These are phyloP conservation scores for Epizoanthus scotinus DNA, from an alignment of 92 coral and sea anemone species.

Conservation along the genomic window DNA sequence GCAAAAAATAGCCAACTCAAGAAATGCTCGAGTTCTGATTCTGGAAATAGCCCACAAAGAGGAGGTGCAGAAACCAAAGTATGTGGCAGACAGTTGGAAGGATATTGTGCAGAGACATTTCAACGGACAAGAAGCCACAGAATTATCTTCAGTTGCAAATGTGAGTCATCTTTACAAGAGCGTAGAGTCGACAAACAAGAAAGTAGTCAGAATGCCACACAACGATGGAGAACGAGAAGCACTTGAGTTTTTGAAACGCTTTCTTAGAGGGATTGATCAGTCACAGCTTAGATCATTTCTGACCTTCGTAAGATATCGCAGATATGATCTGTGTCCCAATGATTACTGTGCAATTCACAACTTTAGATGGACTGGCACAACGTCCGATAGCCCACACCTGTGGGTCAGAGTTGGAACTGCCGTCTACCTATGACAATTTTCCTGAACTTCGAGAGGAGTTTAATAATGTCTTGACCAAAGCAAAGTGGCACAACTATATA, in stretches of 20 bases:
- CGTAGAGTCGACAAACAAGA: conserved; percentile 45
- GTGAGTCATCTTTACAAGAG: conserved; percentile 33
- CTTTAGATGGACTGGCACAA: conserved; percentile 44
- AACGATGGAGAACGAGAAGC: conserved; percentile 30
- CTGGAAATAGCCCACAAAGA: conserved; percentile 14
- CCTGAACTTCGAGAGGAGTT: conserved; percentile 53
- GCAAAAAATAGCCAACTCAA: conserved; percentile 6
- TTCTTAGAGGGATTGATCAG: conserved; percentile 46
- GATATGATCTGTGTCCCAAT: conserved; percentile 45
- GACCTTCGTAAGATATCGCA: conserved; percentile 45
- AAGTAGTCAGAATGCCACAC: conserved; percentile 29
- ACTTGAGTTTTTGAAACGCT: conserved; percentile 39
- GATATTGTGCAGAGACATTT: not conserved
- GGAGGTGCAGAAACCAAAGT: not conserved
- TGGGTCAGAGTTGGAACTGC: conserved; percentile 55
- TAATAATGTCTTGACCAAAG: conserved; percentile 28
- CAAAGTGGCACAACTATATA: conserved; percentile 43
- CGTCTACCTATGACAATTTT: conserved; percentile 36
- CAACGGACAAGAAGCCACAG: conserved; percentile 11
- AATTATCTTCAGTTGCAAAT: conserved; percentile 15
- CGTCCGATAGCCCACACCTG: conserved; percentile 53
- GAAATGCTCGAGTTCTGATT: not conserved
- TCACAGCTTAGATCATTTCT: conserved; percentile 41
- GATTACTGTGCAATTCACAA: conserved; percentile 35
- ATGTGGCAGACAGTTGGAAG: not conserved